Percentiles rank a stretch among this genome's conserved stretches.
phyloP scores from a whole-genome alignment of 2,888 invertebrate species.

The Synanthedon formicaeformis region DNA sequence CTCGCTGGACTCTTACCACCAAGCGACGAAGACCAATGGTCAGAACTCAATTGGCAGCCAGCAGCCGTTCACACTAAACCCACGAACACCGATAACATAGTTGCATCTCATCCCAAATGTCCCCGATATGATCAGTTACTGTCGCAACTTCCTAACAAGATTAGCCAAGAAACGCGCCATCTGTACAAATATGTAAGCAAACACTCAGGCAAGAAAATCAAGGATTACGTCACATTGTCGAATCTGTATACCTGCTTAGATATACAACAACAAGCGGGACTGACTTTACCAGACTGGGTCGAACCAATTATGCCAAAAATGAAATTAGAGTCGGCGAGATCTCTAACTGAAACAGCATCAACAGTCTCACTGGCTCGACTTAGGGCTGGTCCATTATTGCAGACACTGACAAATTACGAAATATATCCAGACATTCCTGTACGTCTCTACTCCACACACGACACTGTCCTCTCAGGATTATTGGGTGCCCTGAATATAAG shows the following conservation, averaged over 20 bases:
- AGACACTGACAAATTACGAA: conserved; percentile 1
- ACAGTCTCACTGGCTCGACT: conserved; percentile 3
- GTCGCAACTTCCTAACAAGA: not conserved
- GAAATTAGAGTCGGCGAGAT: conserved; percentile 2
- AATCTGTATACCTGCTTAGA: conserved; percentile 7
- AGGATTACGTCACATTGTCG: not conserved
- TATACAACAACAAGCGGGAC: conserved; percentile 5
- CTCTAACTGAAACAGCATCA: not conserved
- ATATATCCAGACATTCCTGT: conserved; percentile 1
- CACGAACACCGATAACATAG: conserved; percentile 1
- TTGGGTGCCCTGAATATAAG: conserved; percentile 5
- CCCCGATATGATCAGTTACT: conserved; percentile 1
- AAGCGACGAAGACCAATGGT: conserved; percentile 4
- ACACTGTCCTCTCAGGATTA: conserved; percentile 5
- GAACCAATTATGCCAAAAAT: conserved; percentile 1
- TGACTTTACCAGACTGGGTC: conserved; percentile 8
- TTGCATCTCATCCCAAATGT: conserved; percentile 3
- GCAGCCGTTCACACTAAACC: conserved; percentile 2
- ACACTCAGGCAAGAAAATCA: conserved; percentile 4
- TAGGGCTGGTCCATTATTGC: conserved; percentile 6
- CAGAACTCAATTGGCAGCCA: conserved; percentile 8
- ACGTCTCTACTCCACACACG: conserved; percentile 9
- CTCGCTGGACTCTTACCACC: conserved; percentile 9
- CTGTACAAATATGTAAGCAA: conserved; percentile 3
- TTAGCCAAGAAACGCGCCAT: not conserved